phyloP scores from a whole-genome alignment of 2,113 vertebrate genomes.

The Brachirus orientalis region DNA sequence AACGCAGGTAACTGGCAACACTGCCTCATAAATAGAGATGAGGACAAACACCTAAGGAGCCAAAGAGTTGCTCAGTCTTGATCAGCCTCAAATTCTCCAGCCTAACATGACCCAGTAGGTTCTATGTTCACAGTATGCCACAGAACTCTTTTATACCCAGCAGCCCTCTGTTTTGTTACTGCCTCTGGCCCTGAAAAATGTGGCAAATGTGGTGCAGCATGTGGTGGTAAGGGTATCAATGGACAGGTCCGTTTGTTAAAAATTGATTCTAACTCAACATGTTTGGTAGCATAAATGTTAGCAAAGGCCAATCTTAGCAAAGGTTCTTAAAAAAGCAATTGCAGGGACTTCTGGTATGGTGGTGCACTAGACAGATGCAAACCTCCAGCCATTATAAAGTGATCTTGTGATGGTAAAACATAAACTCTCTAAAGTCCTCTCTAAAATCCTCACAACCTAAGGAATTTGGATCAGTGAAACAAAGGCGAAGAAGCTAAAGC shows the following conservation, averaged over 20 bases:
- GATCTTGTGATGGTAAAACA: too few species aligned
- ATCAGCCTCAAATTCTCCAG: slow-evolving; percentile 68
- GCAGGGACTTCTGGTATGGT: too few species aligned
- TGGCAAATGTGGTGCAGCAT: neutral
- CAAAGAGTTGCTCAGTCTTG: slow-evolving; percentile 66
- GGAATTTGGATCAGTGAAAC: too few species aligned
- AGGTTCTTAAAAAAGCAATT: too few species aligned
- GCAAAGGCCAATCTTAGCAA: too few species aligned
- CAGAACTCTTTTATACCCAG: neutral
- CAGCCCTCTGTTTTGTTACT: slow-evolving; percentile 27
- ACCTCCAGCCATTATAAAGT: too few species aligned
- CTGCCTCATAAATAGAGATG: slow-evolving; percentile 81
- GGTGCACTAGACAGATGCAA: too few species aligned
- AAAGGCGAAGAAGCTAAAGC: too few species aligned
- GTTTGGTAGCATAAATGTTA: slow-evolving; percentile 13
- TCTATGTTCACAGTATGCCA: slow-evolving; percentile 28
- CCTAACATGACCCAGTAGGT: slow-evolving; percentile 67
- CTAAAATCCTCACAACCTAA: too few species aligned
- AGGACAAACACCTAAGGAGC: slow-evolving; percentile 68
- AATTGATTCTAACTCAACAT: too few species aligned
- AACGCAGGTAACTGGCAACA: slow-evolving; percentile 77
- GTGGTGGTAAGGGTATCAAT: slow-evolving; percentile 12
- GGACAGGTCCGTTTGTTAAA: slow-evolving; percentile 22
- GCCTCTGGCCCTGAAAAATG: slow-evolving; percentile 22
- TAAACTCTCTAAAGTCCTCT: too few species aligned